Base-by-base conservation (phyloP, 2,113 vertebrate genomes). In the Lethenteron camtschaticum region DNA sequence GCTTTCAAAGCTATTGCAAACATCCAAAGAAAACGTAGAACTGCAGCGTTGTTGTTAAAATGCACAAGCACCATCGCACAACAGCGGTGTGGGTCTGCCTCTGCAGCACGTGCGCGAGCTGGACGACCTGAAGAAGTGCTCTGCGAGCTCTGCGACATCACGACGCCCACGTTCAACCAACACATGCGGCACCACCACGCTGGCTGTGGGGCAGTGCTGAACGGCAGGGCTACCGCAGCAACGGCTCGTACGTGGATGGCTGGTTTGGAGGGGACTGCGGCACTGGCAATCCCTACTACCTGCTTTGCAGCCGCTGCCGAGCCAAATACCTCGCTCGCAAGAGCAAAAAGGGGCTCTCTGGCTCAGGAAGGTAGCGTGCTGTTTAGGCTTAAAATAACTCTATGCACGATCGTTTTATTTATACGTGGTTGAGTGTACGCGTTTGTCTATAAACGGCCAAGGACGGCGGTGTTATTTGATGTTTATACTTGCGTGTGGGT, bases 181-280 rank as follows among this genome's bases (percentile, higher is more conserved):
- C 94, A 97, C 78, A 97, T 97, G 94, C 96, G 95, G 77, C 88
- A 89, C 77, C 88, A 86, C 69, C 94, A 97, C 73, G 89, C 94
- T 0, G 94, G 94, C 72, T 97, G 94, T 0, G 91, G 94, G 87
- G 87, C 20, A 97, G 94, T 1, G 89, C 94, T 24, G 96, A 97
- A 74, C 84, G 94, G 0, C 94, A 97, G 73, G 94, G 94, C 24
- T 97, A 97, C 73, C 88, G 94, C 9, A 97, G 94, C 79, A 96
- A 96, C 2, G 94, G 94, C 71, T 94, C 90, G 69, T 97, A 97
- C 0, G 94, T 97, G 20, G 94, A 97, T 9, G 94, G 94, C 68
- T 97, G 94, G 94, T 97, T 97, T 0, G 94, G 94, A 2, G 94
- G 94, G 0, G 91, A 96, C 79, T 97, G 94, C 2, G 94, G 94